Conservation (phyloP, 2,888 invertebrate species). For the Platypus cylindrus region DNA sequence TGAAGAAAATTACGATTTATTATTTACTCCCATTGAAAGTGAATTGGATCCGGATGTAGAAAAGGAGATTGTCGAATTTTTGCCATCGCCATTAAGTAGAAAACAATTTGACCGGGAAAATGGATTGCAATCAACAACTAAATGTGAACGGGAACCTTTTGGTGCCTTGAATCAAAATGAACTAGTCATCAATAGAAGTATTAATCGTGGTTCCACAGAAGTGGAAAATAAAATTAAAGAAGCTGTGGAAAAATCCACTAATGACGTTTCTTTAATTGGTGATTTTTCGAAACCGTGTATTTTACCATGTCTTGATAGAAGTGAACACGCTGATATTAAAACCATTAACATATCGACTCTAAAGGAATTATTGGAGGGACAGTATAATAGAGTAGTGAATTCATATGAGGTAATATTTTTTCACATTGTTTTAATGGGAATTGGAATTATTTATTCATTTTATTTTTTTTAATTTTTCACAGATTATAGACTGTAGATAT, state of each 20-base stretch:
- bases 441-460: too few species aligned
- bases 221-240: conserved; percentile 56
- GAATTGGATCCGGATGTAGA: conserved; percentile 9
- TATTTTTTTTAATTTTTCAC: conserved; percentile 4
- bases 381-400: conserved; percentile 47
- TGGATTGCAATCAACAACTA: conserved; percentile 5
- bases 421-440: too few species aligned
- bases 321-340: conserved; percentile 67
- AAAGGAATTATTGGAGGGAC: conserved; percentile 58
- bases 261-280: conserved; percentile 63
- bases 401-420: conserved; percentile 57
- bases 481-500: conserved; percentile 75
- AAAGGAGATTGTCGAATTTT: conserved; percentile 8
- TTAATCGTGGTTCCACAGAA: neutral
- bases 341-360: conserved; percentile 58
- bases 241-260: conserved; percentile 53
- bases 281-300: conserved; percentile 65
- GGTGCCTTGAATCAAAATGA: neutral
- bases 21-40: conserved; percentile 1
- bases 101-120: conserved; percentile 4
- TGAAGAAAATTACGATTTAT: conserved; percentile 6
- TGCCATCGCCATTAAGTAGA: conserved; percentile 6
- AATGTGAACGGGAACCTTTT: conserved; percentile 1
- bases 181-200: neutral
- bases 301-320: conserved; percentile 55